Evolutionary conservation across 2,113 vertebrate genomes (phyloP).

Genomic region (Laterallus jamaicensis): DNA sequence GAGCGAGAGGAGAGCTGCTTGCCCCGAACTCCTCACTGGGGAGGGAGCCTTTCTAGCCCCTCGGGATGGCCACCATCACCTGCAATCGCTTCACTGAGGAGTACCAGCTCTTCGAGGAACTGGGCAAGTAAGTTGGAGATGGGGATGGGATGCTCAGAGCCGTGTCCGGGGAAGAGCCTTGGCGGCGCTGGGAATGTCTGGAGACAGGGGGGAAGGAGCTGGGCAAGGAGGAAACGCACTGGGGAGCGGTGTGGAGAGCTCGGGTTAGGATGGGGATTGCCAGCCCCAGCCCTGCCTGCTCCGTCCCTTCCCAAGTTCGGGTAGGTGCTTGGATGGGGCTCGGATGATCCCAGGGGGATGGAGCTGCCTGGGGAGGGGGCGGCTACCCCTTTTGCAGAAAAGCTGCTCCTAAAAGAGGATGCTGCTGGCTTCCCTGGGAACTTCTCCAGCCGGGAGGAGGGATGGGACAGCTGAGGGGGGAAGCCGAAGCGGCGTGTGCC

Average conservation of each 20-base stretch:
- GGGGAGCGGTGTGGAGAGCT: rapidly evolving
- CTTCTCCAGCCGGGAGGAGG: not conserved
- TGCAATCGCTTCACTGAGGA: constrained; percentile 92
- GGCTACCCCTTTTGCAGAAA: not conserved
- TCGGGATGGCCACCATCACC: constrained; percentile 90
- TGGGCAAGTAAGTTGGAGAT: constrained; percentile 88
- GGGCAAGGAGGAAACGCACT: rapidly evolving
- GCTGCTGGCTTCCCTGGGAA: not conserved
- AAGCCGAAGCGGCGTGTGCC: not conserved
- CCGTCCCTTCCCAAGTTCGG: not conserved
- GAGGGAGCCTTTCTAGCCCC: constrained; percentile 62
- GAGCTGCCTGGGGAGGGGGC: not conserved
- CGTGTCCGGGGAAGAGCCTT: not conserved
- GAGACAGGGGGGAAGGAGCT: not conserved
- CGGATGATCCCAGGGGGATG: not conserved
- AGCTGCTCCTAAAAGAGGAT: not conserved
- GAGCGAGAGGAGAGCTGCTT: constrained; percentile 56
- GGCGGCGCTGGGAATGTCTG: not conserved
- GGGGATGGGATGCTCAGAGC: not conserved
- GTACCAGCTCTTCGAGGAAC: constrained; percentile 91
- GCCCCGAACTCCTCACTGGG: constrained; percentile 33
- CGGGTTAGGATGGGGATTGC: not conserved
- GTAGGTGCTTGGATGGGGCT: not conserved
- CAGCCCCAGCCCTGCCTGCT: not conserved
- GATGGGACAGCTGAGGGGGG: not conserved